A percentile compares a stretch with the other conserved stretches of the same genome.
Conservation (phyloP, 2,888 invertebrate genomes). For the Crioceris asparagi region DNA sequence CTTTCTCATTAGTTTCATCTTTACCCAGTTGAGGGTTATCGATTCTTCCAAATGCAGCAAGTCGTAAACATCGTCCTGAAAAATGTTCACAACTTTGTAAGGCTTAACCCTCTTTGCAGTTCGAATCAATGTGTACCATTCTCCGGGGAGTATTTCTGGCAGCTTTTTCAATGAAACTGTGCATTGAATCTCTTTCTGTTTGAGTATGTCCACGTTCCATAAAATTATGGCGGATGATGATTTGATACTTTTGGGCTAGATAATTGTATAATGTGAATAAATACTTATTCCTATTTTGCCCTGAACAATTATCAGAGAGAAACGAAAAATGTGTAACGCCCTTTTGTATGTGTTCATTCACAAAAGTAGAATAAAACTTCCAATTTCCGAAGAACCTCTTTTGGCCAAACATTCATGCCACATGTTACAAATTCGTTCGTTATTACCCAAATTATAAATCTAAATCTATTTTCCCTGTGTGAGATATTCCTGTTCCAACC, state of each 20-base stretch:
- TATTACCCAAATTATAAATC: constrained; percentile 8
- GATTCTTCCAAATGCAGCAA: no score
- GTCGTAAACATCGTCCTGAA: no score
- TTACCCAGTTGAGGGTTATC: no score
- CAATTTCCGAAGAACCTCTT: constrained; percentile 14
- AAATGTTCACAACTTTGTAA: no score
- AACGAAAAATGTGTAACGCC: constrained; percentile 9
- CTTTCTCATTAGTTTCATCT: no score
- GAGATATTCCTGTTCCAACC: no score
- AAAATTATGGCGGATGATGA: constrained; percentile 11
- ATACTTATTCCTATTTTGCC: constrained; percentile 12
- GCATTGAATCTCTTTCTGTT: constrained; percentile 9
- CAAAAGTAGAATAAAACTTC: constrained; percentile 10
- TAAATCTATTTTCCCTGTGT: no score
- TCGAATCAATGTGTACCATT: no score
- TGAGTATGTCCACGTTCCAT: constrained; percentile 11
- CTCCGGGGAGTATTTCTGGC: no score
- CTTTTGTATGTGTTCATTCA: not conserved
- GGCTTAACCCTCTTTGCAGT: constrained; percentile 8
- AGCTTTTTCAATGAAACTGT: constrained; percentile 10
- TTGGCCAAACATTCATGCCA: constrained; percentile 13
- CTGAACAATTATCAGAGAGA: constrained; percentile 11
- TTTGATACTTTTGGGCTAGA: constrained; percentile 7
- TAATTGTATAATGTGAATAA: constrained; percentile 11
- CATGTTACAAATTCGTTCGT: constrained; percentile 13